A percentile compares a stretch with the other conserved stretches of the same genome.
These are phyloP conservation scores for Diploptera punctata DNA, from an alignment of 2,888 invertebrate species.

Conservation along the genomic window DNA sequence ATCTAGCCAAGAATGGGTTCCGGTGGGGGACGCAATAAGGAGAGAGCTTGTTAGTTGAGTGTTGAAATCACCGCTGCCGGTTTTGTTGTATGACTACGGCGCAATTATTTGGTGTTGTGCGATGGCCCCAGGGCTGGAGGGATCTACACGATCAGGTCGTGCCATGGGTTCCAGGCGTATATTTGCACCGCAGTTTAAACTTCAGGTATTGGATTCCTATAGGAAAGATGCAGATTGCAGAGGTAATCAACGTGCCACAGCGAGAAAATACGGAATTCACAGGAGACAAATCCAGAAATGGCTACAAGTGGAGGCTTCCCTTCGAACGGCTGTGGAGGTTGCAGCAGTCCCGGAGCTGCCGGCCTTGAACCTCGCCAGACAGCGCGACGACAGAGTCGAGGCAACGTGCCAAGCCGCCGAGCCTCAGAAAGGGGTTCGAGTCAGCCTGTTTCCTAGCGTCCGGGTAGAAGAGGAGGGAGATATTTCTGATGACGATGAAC, in stretches of 20 bases:
- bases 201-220: constrained; percentile 88
- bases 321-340: constrained; percentile 71
- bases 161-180: constrained; percentile 74
- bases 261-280: constrained; percentile 89
- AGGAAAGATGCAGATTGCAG: constrained; percentile 86
- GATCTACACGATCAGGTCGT: constrained; percentile 49
- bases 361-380: constrained; percentile 60
- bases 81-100: constrained; percentile 36
- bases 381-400: constrained; percentile 51
- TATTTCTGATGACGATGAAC: constrained; percentile 44
- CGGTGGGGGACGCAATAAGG: constrained; percentile 10
- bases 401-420: constrained; percentile 34
- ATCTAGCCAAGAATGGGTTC: constrained; percentile 31
- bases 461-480: constrained; percentile 41
- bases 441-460: constrained; percentile 33
- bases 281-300: constrained; percentile 91
- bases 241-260: constrained; percentile 88
- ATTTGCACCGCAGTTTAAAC: constrained; percentile 87
- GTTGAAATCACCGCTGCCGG: constrained; percentile 39
- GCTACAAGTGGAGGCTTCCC: constrained; percentile 83
- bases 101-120: constrained; percentile 30
- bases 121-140: constrained; percentile 57
- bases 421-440: constrained; percentile 27
- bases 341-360: constrained; percentile 47
- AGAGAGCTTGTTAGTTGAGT: constrained; percentile 39